These are phyloP conservation scores for Orthosia cruda DNA, from an alignment of 2,888 invertebrate species.

Conservation along the genomic window DNA sequence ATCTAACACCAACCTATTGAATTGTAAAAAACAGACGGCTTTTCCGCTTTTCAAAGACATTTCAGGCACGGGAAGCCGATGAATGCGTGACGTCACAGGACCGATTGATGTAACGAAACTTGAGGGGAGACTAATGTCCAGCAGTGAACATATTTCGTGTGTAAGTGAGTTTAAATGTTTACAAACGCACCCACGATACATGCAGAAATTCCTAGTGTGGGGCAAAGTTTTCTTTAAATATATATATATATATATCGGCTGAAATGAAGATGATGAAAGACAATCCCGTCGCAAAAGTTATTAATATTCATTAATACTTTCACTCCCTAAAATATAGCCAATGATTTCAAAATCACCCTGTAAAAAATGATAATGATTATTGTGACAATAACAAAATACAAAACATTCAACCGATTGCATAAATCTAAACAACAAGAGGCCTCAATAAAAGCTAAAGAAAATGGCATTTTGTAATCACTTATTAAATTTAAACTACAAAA, in stretches of 20 bases:
- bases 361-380: constrained; percentile 54
- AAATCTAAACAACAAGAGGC: constrained; percentile 78
- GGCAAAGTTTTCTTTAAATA: too few relatives aligned
- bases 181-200: too few relatives aligned
- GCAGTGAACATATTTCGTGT: too few relatives aligned
- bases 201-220: too few relatives aligned
- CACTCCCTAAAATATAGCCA: too few relatives aligned
- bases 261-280: too few relatives aligned
- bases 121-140: too few relatives aligned
- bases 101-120: too few relatives aligned
- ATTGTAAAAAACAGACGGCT: background rate
- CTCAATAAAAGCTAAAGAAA: constrained; percentile 85
- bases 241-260: too few relatives aligned
- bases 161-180: too few relatives aligned
- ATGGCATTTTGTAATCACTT: constrained; percentile 87
- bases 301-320: background rate
- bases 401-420: constrained; percentile 66
- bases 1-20: background rate
- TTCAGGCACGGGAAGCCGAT: too few relatives aligned
- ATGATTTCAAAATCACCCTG: background rate
- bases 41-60: background rate
- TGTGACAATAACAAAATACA: constrained; percentile 69
- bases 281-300: background rate
- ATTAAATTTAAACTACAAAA: constrained; percentile 82
- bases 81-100: too few relatives aligned